phyloP scores from a whole-genome alignment of 64 coral and sea anemone genomes.

The Anthopleura sola region DNA sequence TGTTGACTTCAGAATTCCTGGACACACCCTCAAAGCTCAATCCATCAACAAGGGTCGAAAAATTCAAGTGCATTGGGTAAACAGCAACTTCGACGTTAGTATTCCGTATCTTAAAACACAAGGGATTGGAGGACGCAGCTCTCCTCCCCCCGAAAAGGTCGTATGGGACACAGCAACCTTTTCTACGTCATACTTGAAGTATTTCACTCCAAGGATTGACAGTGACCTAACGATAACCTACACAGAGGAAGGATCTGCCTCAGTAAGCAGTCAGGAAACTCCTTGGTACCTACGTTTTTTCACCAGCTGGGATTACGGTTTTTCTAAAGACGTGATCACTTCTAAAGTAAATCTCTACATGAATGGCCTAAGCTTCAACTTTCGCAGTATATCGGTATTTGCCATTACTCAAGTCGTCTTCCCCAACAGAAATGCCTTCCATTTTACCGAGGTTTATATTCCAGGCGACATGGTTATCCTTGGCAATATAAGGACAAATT shows the following conservation, averaged over 20 bases:
- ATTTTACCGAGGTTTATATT: constrained; percentile 35
- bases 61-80: constrained; percentile 39
- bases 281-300: background rate
- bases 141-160: too few species aligned
- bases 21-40: constrained; percentile 24
- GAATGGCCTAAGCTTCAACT: constrained; percentile 33
- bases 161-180: constrained; percentile 15
- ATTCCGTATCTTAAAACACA: background rate
- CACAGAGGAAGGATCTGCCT: constrained; percentile 14
- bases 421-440: constrained; percentile 26
- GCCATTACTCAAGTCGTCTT: constrained; percentile 41
- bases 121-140: too few species aligned
- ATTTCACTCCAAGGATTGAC: constrained; percentile 25
- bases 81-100: constrained; percentile 8
- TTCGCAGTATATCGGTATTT: constrained; percentile 38
- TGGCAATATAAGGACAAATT: constrained; percentile 8
- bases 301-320: background rate
- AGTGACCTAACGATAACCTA: constrained; percentile 33
- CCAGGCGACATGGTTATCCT: constrained; percentile 44
- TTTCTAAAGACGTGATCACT: constrained; percentile 16
- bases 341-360: constrained; percentile 12
- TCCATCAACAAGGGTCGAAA: constrained; percentile 25
- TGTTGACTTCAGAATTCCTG: constrained; percentile 32
- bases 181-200: constrained; percentile 7
- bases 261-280: background rate